Conservation (phyloP, 2,113 vertebrate genomes). For the Telmatochromis sp. region DNA sequence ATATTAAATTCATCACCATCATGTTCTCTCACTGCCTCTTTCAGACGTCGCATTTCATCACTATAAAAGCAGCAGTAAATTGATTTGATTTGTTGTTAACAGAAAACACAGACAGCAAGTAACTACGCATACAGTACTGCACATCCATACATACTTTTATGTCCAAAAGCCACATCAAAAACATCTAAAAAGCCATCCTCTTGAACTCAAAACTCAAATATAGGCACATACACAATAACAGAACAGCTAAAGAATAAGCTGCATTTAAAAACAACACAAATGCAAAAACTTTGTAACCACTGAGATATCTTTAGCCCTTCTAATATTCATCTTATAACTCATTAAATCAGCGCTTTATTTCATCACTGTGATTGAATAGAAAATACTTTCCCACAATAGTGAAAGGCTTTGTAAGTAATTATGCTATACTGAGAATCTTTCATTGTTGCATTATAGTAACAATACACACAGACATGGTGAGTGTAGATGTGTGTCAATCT, state of each 20-base stretch:
- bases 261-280: background rate
- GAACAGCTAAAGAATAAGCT: background rate
- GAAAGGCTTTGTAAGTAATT: background rate
- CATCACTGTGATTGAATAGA: background rate
- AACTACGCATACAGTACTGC: background rate
- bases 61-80: background rate
- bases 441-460: background rate
- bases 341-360: background rate
- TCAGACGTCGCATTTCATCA: conserved; percentile 22
- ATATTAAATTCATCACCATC: conserved; percentile 50
- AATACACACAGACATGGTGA: background rate
- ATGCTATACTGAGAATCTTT: background rate
- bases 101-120: background rate
- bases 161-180: background rate
- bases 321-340: background rate
- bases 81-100: background rate
- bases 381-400: background rate
- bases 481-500: conserved; percentile 30
- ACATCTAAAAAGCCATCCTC: background rate
- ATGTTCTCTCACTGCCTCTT: background rate
- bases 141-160: background rate
- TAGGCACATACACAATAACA: background rate
- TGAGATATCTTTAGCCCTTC: background rate
- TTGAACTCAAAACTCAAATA: background rate
- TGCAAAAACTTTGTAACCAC: background rate